Evolutionary conservation across 1,140 invertebrate species (phyloP).

Genomic region (Ganaspis sp.): DNA sequence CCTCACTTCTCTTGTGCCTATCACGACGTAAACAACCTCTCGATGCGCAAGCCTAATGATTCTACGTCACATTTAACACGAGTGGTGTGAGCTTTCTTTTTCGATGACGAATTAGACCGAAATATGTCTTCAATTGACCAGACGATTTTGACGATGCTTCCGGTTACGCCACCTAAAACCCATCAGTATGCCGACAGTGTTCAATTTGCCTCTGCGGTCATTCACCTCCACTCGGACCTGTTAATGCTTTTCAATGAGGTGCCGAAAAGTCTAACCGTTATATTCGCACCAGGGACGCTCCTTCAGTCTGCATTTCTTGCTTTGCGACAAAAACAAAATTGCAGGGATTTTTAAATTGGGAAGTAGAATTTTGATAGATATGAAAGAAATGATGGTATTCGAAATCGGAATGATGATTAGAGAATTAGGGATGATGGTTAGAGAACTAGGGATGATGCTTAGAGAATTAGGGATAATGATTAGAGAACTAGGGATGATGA

Average conservation of each 20-base stretch:
- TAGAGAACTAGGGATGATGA: too few relatives aligned
- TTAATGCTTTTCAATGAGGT: slow-evolving; percentile 7
- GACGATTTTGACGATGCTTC: not conserved
- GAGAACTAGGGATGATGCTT: too few relatives aligned
- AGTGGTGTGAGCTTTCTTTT: not conserved
- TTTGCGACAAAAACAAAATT: not conserved
- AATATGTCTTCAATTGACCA: not conserved
- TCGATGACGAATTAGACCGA: not conserved
- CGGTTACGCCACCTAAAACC: not conserved
- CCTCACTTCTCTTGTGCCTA: slow-evolving; percentile 14
- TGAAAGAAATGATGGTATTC: too few relatives aligned
- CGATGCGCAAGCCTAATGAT: not conserved
- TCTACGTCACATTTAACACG: not conserved
- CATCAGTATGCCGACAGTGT: not conserved
- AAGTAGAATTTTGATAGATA: too few relatives aligned
- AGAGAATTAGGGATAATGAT: too few relatives aligned
- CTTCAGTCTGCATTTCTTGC: not conserved
- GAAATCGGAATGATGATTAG: too few relatives aligned
- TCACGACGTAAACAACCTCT: slow-evolving; percentile 2
- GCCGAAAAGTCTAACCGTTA: slow-evolving; percentile 18
- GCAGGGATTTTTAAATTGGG: too few relatives aligned
- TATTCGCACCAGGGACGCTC: not conserved
- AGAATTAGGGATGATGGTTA: too few relatives aligned
- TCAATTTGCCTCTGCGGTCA: not conserved
- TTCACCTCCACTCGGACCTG: not conserved